These are phyloP conservation scores for Prosapia bicincta DNA, from an alignment of 2,888 invertebrate genomes.

Conservation along the genomic window DNA sequence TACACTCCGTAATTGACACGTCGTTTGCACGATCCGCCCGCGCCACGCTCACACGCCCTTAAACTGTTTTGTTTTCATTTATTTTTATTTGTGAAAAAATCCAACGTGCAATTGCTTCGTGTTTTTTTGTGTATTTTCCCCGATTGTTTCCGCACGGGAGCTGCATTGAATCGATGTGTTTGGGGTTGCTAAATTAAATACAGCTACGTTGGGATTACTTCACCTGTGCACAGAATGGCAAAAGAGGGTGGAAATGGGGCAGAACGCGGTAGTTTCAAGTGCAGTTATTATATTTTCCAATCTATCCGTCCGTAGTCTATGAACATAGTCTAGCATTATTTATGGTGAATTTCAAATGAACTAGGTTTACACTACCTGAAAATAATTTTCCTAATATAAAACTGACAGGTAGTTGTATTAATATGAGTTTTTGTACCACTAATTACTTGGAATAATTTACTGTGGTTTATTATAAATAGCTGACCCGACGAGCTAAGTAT, in stretches of 20 bases:
- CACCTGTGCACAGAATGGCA: not conserved
- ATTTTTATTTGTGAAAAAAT: not conserved
- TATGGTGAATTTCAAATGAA: no score
- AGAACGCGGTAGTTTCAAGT: not conserved
- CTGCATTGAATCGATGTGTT: not conserved
- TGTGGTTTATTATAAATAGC: no score
- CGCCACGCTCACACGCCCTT: not conserved
- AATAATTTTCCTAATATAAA: no score
- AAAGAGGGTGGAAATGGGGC: not conserved
- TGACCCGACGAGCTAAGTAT: no score
- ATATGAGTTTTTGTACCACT: no score
- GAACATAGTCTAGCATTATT: no score
- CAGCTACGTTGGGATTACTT: not conserved
- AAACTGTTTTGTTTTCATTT: not conserved
- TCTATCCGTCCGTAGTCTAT: no score
- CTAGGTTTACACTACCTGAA: no score
- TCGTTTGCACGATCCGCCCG: conserved; percentile 25
- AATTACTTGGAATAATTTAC: no score
- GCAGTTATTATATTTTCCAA: not conserved
- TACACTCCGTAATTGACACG: conserved; percentile 26
- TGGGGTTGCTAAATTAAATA: not conserved
- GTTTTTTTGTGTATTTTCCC: not conserved
- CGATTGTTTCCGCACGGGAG: not conserved
- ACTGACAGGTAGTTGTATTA: no score
- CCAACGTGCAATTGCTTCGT: not conserved